phyloP scores from a whole-genome alignment of 2,888 invertebrate genomes.

The Cephus spinipes region DNA sequence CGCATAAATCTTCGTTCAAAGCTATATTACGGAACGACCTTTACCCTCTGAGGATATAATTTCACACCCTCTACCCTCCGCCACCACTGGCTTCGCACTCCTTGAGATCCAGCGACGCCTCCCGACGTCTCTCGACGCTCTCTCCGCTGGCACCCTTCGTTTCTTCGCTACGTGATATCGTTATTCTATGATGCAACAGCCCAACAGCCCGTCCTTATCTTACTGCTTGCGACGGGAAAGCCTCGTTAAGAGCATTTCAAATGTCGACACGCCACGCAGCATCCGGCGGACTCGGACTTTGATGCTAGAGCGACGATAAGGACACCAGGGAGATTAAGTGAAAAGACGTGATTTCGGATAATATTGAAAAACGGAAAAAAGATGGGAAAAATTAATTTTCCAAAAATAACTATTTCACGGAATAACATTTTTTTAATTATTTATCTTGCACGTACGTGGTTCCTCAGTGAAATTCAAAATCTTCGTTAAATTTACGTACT shows the following conservation, averaged over 20 bases:
- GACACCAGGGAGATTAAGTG: no score
- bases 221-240: conserved; percentile 15
- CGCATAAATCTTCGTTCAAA: conserved; percentile 34
- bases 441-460: no score
- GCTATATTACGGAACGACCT: conserved; percentile 13
- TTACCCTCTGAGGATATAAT: conserved; percentile 34
- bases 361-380: no score
- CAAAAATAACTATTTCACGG: no score
- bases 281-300: background rate
- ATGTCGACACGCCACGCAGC: conserved; percentile 21
- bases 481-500: no score
- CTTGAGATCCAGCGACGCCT: conserved; percentile 11
- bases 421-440: no score
- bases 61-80: conserved; percentile 32
- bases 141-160: conserved; percentile 9
- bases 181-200: conserved; percentile 16
- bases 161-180: conserved; percentile 23
- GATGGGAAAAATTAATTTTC: no score
- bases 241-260: conserved; percentile 12
- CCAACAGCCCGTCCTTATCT: conserved; percentile 27
- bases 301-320: no score
- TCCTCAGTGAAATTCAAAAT: no score
- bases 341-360: no score
- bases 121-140: conserved; percentile 2
- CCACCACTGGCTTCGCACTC: background rate